These are phyloP conservation scores for Xanthia icteritia DNA, from an alignment of 2,888 invertebrate species.

Conservation along the genomic window DNA sequence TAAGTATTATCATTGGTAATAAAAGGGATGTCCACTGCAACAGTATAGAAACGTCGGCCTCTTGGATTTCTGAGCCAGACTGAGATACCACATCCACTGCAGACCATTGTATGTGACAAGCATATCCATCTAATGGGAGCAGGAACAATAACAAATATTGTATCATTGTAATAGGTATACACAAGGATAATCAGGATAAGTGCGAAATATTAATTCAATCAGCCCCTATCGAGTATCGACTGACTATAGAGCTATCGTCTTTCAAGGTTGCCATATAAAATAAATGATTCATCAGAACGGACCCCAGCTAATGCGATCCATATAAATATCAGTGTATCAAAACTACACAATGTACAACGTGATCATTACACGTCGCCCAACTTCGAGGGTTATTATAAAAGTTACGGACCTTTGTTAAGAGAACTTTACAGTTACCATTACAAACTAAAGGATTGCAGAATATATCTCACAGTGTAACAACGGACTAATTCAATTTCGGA, in stretches of 20 bases:
- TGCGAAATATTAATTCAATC: constrained; percentile 19
- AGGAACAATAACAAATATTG: too few species aligned
- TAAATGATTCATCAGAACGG: constrained; percentile 42
- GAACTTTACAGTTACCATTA: constrained; percentile 49
- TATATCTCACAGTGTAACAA: constrained; percentile 44
- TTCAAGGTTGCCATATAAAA: constrained; percentile 29
- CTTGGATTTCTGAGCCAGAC: too few species aligned
- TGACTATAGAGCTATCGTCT: neutral
- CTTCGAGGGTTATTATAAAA: constrained; percentile 58
- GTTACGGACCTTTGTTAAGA: constrained; percentile 48
- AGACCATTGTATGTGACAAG: too few species aligned
- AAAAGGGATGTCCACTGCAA: too few species aligned
- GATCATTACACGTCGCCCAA: constrained; percentile 38
- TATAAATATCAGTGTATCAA: constrained; percentile 20
- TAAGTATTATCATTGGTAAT: too few species aligned
- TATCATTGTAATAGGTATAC: too few species aligned
- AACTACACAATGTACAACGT: constrained; percentile 10
- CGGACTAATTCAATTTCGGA: constrained; percentile 52
- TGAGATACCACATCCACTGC: too few species aligned
- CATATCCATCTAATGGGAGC: too few species aligned
- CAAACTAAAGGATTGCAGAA: constrained; percentile 54
- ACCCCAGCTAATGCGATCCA: constrained; percentile 13
- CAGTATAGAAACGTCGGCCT: too few species aligned
- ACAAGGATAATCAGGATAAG: neutral
- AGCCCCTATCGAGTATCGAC: constrained; percentile 12